A percentile compares a stretch with the other conserved stretches of the same genome.
These are phyloP conservation scores for Lithosia quadra DNA, from an alignment of 2,888 invertebrate species.

Conservation along the genomic window DNA sequence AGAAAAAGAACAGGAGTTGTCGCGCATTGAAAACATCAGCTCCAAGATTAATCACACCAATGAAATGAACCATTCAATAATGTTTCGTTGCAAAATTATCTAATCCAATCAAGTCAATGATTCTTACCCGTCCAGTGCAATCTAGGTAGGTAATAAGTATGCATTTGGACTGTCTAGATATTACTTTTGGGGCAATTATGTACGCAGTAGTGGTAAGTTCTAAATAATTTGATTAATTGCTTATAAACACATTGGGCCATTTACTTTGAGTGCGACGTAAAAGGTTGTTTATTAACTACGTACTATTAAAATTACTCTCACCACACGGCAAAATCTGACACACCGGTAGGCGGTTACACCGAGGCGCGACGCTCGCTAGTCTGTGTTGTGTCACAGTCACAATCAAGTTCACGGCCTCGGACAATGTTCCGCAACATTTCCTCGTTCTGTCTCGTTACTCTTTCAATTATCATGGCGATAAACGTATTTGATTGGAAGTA, in stretches of 20 bases:
- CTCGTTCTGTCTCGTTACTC: slow-evolving; percentile 62
- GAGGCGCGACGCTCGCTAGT: slow-evolving; percentile 62
- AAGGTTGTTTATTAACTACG: not conserved
- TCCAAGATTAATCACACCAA: not conserved
- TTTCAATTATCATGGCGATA: slow-evolving; percentile 54
- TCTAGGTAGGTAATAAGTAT: too few species aligned
- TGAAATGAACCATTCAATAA: not conserved
- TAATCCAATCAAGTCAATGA: not conserved
- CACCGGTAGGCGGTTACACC: slow-evolving; percentile 38
- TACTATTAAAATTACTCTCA: slow-evolving; percentile 5
- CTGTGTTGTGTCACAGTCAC: slow-evolving; percentile 60
- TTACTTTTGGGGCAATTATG: too few species aligned
- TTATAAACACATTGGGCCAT: not conserved
- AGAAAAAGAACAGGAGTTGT: not conserved
- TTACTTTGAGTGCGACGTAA: not conserved
- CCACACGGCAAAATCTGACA: slow-evolving; percentile 42
- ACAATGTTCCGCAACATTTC: slow-evolving; percentile 63
- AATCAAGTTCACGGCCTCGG: slow-evolving; percentile 81
- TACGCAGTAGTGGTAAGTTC: not conserved
- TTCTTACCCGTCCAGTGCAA: too few species aligned
- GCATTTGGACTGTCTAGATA: too few species aligned
- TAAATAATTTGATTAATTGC: not conserved
- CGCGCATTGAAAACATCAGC: not conserved
- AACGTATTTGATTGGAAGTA: slow-evolving; percentile 46
- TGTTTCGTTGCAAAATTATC: not conserved